Evolutionary conservation across 2,113 vertebrate genomes (phyloP).

Genomic region (Phoenicopterus ruber): DNA sequence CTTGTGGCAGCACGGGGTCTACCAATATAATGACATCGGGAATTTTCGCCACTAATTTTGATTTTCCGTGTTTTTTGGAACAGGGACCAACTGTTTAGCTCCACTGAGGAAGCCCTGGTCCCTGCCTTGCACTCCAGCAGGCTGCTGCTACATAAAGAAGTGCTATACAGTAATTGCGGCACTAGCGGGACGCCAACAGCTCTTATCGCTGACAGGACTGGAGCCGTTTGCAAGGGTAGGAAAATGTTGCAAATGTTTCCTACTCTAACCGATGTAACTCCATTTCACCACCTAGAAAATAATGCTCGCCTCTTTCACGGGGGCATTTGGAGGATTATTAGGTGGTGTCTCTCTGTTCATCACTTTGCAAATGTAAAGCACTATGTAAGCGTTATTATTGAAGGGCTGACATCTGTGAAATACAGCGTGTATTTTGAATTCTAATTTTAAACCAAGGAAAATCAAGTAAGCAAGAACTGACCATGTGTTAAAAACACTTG

Average conservation of each 20-base stretch:
- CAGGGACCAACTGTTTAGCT: neutral
- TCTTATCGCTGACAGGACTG: neutral
- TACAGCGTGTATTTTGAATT: conserved; percentile 70
- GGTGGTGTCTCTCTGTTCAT: conserved; percentile 3
- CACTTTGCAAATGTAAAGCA: neutral
- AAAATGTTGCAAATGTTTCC: conserved; percentile 11
- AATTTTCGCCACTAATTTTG: neutral
- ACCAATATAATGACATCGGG: neutral
- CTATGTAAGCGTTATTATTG: neutral
- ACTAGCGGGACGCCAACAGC: neutral
- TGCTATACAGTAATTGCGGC: neutral
- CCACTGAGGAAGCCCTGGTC: neutral
- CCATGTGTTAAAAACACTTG: conserved; percentile 80
- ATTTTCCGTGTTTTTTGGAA: neutral
- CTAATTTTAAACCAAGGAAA: conserved; percentile 69
- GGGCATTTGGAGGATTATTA: neutral
- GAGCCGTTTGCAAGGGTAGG: neutral
- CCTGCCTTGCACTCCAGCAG: neutral
- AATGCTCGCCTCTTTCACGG: neutral
- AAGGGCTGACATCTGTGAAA: conserved; percentile 68
- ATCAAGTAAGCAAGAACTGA: conserved; percentile 72
- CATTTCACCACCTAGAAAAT: neutral
- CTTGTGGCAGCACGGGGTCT: neutral
- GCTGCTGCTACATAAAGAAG: neutral
- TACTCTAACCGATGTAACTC: neutral